Evolutionary conservation across 2,797 vertebrate genomes (phyloP).

Genomic region (Hirundo rustica): DNA sequence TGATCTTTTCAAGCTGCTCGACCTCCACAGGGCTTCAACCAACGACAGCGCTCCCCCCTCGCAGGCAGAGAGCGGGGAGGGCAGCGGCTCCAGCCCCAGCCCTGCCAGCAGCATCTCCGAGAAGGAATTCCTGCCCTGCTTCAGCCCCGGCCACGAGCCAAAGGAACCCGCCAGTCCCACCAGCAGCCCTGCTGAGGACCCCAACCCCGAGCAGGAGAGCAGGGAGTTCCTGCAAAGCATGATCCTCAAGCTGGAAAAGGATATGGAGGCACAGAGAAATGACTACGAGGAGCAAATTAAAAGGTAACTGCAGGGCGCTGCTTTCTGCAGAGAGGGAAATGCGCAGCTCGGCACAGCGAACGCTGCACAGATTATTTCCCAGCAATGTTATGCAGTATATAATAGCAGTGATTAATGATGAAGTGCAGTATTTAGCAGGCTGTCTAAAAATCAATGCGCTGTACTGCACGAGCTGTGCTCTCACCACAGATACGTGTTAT

Average conservation of each 20-base stretch:
- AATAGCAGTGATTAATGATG: not conserved
- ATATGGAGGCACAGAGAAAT: constrained; percentile 68
- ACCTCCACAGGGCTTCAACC: constrained; percentile 74
- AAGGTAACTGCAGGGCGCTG: constrained; percentile 75
- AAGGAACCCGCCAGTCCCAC: not conserved
- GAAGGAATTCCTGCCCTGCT: constrained; percentile 17
- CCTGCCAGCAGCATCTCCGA: constrained; percentile 11
- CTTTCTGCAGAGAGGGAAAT: not conserved
- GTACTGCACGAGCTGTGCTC: not conserved
- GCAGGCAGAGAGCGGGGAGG: not conserved
- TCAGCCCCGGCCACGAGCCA: not conserved
- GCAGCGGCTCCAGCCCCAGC: not conserved
- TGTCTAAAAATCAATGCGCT: not conserved
- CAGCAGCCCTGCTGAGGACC: not conserved
- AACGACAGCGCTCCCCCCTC: not conserved
- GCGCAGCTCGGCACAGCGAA: not conserved
- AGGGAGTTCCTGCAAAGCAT: constrained; percentile 45
- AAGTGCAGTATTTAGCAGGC: not conserved
- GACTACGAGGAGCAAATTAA: constrained; percentile 73
- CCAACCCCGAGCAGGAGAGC: constrained; percentile 6
- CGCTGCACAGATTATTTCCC: not conserved
- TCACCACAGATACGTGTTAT: not conserved
- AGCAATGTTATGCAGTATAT: accelerated
- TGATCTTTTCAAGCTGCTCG: constrained; percentile 85
- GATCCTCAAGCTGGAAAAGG: constrained; percentile 55